Conservation (phyloP, 2,797 vertebrate species). For the Acipenser ruthenus region DNA sequence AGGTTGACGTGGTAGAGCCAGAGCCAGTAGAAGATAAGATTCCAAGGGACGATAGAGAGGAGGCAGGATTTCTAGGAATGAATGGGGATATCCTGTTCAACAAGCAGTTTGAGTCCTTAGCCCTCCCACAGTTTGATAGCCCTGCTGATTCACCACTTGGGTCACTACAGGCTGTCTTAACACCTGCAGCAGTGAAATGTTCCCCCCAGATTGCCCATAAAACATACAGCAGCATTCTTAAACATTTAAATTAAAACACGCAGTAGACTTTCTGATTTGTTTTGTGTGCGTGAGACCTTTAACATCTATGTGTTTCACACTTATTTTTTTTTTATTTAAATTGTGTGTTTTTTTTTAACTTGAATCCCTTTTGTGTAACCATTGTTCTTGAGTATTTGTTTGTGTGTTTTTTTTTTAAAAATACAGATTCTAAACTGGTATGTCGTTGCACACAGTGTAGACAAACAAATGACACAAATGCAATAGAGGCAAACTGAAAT, state of each 20-base stretch:
- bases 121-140: constrained; percentile 77
- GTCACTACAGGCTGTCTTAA: constrained; percentile 86
- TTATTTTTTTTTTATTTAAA: background rate
- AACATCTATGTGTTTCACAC: background rate
- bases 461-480: constrained; percentile 58
- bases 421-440: constrained; percentile 72
- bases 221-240: constrained; percentile 97
- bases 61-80: constrained; percentile 67
- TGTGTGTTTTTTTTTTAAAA: constrained; percentile 55
- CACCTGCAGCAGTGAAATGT: constrained; percentile 82
- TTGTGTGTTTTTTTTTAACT: constrained; percentile 2
- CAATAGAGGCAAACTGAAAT: constrained; percentile 40
- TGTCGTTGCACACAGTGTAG: constrained; percentile 78
- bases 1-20: constrained; percentile 63
- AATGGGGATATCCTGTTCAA: constrained; percentile 79
- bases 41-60: constrained; percentile 58
- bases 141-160: constrained; percentile 81
- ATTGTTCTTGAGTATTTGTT: constrained; percentile 25
- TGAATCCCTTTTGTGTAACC: background rate
- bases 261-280: constrained; percentile 66
- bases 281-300: constrained; percentile 40
- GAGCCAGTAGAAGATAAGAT: constrained; percentile 67
- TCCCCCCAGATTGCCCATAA: constrained; percentile 92
- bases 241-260: constrained; percentile 87
- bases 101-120: constrained; percentile 88